A percentile compares a stretch with the other conserved stretches of the same genome.
Evolutionary conservation across 1,140 invertebrate genomes (phyloP).

Genomic region (Zaprionus ghesquierei): DNA sequence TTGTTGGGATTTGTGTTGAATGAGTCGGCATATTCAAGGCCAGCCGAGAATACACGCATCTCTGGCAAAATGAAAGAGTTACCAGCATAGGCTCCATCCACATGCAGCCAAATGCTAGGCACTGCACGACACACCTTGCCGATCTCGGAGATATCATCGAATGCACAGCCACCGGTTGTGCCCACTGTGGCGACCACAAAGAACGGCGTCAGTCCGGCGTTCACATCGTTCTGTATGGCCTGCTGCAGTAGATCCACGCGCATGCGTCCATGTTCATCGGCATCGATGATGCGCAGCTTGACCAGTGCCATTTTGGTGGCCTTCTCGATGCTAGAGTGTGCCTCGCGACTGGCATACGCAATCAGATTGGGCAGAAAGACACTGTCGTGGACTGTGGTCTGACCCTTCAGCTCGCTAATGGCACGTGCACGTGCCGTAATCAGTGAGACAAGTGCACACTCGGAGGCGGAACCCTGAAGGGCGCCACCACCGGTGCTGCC

Average conservation of each 20-base stretch:
- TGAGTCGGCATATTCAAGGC: conserved; percentile 93
- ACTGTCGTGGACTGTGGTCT: conserved; percentile 85
- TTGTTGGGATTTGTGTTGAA: conserved; percentile 98
- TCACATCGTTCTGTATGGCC: conserved; percentile 90
- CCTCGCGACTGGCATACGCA: conserved; percentile 90
- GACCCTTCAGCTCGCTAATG: conserved; percentile 86
- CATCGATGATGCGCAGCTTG: conserved; percentile 93
- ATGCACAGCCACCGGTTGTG: conserved; percentile 91
- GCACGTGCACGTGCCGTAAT: conserved; percentile 90
- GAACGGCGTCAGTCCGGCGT: conserved; percentile 92
- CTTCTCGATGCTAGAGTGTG: conserved; percentile 97
- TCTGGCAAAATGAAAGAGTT: conserved; percentile 93
- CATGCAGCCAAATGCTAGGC: conserved; percentile 87
- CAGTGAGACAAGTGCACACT: conserved; percentile 93
- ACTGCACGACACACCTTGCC: conserved; percentile 90
- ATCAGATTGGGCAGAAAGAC: conserved; percentile 93
- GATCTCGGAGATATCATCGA: conserved; percentile 91
- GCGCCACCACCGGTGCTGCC: conserved; percentile 89
- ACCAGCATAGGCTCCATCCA: conserved; percentile 93
- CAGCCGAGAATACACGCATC: conserved; percentile 88
- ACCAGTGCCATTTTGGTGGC: conserved; percentile 96
- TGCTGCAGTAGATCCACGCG: conserved; percentile 88
- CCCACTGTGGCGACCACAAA: conserved; percentile 92
- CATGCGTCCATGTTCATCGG: conserved; percentile 91
- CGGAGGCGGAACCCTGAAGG: conserved; percentile 91